A percentile compares a stretch with the other conserved stretches of the same genome.
phyloP scores from a whole-genome alignment of 2,888 invertebrate genomes.

The Sipha maydis region DNA sequence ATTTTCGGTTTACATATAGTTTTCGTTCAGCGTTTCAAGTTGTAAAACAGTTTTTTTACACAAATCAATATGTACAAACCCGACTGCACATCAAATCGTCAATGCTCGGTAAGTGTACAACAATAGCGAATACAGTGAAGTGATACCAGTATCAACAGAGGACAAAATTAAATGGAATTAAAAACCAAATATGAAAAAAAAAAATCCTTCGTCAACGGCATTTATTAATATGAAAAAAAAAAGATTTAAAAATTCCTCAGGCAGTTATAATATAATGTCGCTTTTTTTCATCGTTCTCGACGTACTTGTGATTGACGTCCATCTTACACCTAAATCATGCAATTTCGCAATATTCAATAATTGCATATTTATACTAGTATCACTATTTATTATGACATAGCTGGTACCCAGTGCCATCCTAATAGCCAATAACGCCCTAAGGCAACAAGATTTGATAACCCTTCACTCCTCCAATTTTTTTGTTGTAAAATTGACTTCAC shows the following conservation, averaged over 20 bases:
- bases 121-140: neutral
- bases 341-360: no score
- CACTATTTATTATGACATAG: no score
- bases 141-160: neutral
- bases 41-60: neutral
- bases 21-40: neutral
- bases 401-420: no score
- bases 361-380: no score
- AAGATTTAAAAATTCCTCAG: neutral
- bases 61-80: neutral
- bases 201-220: neutral
- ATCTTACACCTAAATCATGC: neutral
- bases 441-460: no score
- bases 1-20: no score
- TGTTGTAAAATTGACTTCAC: no score
- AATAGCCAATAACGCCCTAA: no score
- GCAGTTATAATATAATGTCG: neutral
- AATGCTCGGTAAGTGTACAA: neutral
- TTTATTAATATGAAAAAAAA: neutral
- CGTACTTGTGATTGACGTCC: neutral
- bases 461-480: no score
- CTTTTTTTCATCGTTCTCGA: neutral
- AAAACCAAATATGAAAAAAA: neutral
- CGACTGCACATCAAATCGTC: neutral
- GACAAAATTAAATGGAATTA: neutral